phyloP scores from a whole-genome alignment of 2,888 invertebrate species.

The Eucera pruinosa region DNA sequence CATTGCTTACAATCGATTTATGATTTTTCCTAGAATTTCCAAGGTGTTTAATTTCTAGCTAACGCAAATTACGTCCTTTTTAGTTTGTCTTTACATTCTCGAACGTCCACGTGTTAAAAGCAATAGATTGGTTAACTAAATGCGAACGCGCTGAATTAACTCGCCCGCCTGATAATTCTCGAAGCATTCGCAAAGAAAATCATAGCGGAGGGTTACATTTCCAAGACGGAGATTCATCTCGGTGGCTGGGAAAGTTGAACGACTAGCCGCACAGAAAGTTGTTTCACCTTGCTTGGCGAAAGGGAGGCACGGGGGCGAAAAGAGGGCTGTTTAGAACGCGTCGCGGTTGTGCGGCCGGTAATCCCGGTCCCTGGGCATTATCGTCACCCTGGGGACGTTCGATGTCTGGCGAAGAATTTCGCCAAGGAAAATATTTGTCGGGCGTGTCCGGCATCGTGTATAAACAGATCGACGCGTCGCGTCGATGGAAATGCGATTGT shows the following conservation, averaged over 20 bases:
- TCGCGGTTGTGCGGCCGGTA: constrained; percentile 70
- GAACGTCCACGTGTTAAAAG: too few relatives aligned
- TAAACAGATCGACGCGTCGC: constrained; percentile 83
- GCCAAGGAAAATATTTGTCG: constrained; percentile 82
- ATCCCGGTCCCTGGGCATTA: constrained; percentile 80
- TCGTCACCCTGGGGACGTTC: constrained; percentile 62
- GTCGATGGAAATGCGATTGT: constrained; percentile 67
- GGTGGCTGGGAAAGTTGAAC: constrained; percentile 20
- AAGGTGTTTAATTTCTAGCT: too few relatives aligned
- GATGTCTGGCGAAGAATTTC: constrained; percentile 69
- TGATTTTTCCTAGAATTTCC: too few relatives aligned
- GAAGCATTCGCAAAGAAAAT: too few relatives aligned
- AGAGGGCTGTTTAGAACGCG: constrained; percentile 59
- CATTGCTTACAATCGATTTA: too few relatives aligned
- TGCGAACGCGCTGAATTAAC: too few relatives aligned
- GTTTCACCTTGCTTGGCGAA: constrained; percentile 51
- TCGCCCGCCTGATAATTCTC: too few relatives aligned
- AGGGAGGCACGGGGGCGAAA: neutral
- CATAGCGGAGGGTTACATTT: neutral
- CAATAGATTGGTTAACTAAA: too few relatives aligned
- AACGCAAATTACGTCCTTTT: too few relatives aligned
- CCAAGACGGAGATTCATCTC: constrained; percentile 14
- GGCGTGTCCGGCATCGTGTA: constrained; percentile 82
- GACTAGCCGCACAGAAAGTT: constrained; percentile 44
- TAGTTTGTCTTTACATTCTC: too few relatives aligned